These are phyloP conservation scores for Pipistrellus pygmaeus DNA, from an alignment of 2,797 vertebrate genomes.

Conservation along the genomic window DNA sequence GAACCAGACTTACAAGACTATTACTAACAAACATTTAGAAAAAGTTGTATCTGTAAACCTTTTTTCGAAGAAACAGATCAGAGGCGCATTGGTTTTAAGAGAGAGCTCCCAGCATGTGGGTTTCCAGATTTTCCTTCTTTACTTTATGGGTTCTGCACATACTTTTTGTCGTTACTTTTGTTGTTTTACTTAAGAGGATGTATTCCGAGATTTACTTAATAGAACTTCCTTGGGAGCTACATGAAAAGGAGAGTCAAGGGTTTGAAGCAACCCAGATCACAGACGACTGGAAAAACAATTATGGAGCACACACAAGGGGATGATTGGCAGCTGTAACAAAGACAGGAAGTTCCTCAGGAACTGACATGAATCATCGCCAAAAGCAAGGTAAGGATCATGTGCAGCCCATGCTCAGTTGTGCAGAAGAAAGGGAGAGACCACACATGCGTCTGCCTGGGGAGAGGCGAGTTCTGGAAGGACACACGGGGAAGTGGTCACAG, in stretches of 20 bases:
- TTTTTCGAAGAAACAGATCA: not conserved
- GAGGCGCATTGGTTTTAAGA: slow-evolving; percentile 30
- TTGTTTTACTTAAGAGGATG: slow-evolving; percentile 51
- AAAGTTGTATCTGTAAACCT: slow-evolving; percentile 90
- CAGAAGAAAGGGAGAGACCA: not conserved
- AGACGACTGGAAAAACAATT: not conserved
- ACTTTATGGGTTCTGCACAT: slow-evolving; percentile 5
- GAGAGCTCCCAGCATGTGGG: not conserved
- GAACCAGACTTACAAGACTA: slow-evolving; percentile 92
- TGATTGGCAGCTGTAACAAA: not conserved
- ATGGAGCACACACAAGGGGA: not conserved
- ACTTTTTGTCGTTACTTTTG: slow-evolving; percentile 26
- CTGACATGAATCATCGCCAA: not conserved
- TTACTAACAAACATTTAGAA: slow-evolving; percentile 95
- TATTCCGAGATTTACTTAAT: slow-evolving; percentile 61
- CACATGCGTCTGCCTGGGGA: not conserved
- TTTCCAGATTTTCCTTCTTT: slow-evolving; percentile 37
- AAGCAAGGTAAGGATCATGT: not conserved
- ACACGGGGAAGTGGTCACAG: not conserved
- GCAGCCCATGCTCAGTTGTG: not conserved
- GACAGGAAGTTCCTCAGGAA: not conserved
- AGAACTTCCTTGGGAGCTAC: slow-evolving; percentile 49
- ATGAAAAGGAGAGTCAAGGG: slow-evolving; percentile 67
- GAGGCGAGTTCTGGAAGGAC: not conserved
- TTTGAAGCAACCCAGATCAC: slow-evolving; percentile 6